Evolutionary conservation across 2,113 vertebrate genomes (phyloP).

Genomic region (Apus apus): DNA sequence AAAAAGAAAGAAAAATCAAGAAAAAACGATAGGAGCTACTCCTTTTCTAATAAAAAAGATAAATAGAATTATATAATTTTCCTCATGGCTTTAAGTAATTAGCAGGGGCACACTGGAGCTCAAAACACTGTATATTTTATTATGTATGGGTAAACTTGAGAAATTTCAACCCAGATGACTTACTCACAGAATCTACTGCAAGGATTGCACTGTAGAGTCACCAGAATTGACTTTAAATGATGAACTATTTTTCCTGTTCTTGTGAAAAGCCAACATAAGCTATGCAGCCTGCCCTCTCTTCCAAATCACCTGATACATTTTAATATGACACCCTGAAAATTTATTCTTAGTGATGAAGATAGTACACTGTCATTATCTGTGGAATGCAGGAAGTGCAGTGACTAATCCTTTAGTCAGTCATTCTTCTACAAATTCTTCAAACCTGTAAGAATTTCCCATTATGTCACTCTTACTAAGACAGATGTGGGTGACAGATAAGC

Average conservation of each 20-base stretch:
- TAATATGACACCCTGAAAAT: background rate
- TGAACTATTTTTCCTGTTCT: background rate
- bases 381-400: background rate
- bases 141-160: background rate
- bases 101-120: background rate
- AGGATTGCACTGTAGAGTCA: background rate
- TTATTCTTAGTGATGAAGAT: background rate
- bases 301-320: background rate
- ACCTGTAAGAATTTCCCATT: constrained; percentile 46
- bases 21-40: background rate
- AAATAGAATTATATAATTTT: background rate
- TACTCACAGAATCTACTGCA: background rate
- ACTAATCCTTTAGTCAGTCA: constrained; percentile 36
- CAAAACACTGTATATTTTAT: background rate
- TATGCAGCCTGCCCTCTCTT: background rate
- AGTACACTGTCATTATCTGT: background rate
- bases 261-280: background rate
- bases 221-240: background rate
- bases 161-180: background rate
- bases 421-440: constrained; percentile 45
- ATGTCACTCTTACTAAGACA: constrained; percentile 60
- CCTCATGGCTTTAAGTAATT: background rate
- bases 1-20: background rate
- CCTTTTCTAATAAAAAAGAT: background rate
- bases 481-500: constrained; percentile 22